Base-by-base conservation (phyloP, 2,797 vertebrate species). In the Galagoides demidoff region DNA sequence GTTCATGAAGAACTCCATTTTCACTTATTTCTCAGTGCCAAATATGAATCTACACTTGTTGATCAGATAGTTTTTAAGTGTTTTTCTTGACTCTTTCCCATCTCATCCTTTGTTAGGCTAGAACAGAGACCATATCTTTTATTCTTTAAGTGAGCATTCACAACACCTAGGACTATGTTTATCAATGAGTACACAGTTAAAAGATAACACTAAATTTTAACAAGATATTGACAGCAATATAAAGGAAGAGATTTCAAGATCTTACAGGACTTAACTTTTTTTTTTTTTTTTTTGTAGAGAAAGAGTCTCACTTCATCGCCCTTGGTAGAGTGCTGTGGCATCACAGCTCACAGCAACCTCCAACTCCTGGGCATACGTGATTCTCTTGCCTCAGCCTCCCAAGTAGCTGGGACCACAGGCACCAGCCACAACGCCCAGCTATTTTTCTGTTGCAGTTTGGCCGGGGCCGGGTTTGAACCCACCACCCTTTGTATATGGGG, bases 201-300 rank as follows among this genome's bases (percentile, higher is more conserved):
- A 95, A 92, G 8, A 39, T 45, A 83, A 89, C 11, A 84, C 4
- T 71, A 82, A 84, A 29, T 90, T 77, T 77, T 94, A 92, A 94
- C 7, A 63, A 81, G 34, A 77, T 10, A 83, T 5, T 84, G 7
- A 52, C 49, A 66, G 31, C 20, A 19, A 34, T 59, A 63, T 45
- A 63, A 76, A 70, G 16, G 31, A 52, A 61, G 76, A 7, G 2
- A 95, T 73, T 89, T 79, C 17, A 91, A 84, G 7, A 84, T 81
- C 82, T 20, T 20, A 66, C 39, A 43, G 7, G 39, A 43, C 39
- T 43, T 43, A 43, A 6, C 7, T 43, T 7, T 43, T 43, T 6
- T 43, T 43, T 43, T 6, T 43, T 43, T 43, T 6, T 43, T 43
- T 43, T 43, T 5, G 39, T 43, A 43, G 39, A 43, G 39, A 43